phyloP scores from a whole-genome alignment of 2,113 vertebrate species.

The Heptranchias perlo region DNA sequence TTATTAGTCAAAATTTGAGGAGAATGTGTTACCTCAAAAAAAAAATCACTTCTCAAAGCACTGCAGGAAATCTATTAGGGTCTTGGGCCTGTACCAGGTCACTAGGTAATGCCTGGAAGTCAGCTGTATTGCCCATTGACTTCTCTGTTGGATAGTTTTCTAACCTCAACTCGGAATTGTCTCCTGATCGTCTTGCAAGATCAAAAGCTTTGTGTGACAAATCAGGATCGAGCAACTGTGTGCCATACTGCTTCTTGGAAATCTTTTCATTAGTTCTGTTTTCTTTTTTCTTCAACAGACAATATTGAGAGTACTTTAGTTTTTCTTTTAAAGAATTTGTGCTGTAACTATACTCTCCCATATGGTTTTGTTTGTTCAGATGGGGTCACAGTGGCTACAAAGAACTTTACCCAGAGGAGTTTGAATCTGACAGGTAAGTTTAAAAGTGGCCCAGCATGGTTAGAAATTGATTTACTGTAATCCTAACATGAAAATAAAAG shows the following conservation, averaged over 20 bases:
- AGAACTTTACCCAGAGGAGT: conserved; percentile 93
- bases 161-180: background rate
- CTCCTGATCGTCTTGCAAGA: too few relatives aligned
- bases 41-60: background rate
- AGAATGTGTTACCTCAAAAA: background rate
- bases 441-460: background rate
- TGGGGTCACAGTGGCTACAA: conserved; percentile 98
- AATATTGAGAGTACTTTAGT: background rate
- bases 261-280: background rate
- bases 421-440: conserved; percentile 78
- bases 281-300: background rate
- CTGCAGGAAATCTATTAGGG: background rate
- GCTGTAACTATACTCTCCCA: background rate
- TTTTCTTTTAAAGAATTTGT: background rate
- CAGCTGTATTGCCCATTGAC: background rate
- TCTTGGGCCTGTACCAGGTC: background rate
- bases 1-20: background rate
- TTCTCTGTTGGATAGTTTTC: background rate
- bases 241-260: too few relatives aligned
- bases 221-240: background rate
- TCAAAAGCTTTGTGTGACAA: background rate
- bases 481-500: background rate
- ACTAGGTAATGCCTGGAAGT: background rate
- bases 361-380: conserved; percentile 47
- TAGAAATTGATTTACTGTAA: background rate